Percentiles rank a stretch among this genome's conserved stretches.
phyloP scores from a whole-genome alignment of 2,888 invertebrate species.

The Alloplasta piceator region DNA sequence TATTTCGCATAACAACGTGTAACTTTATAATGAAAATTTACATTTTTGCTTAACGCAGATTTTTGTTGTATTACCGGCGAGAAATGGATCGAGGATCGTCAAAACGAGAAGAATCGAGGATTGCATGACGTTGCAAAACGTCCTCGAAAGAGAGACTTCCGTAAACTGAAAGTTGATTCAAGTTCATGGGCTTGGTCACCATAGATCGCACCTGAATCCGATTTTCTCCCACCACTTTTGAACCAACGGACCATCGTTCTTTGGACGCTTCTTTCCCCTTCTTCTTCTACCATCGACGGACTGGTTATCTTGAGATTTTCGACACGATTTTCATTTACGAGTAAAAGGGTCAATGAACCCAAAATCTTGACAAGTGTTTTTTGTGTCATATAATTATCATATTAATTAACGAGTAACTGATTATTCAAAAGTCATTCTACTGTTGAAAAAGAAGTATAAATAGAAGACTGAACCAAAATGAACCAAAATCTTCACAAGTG shows the following conservation, averaged over 20 bases:
- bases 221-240: constrained; percentile 54
- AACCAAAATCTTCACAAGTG: too few species aligned
- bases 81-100: constrained; percentile 30
- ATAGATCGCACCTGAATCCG: constrained; percentile 59
- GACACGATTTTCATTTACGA: background rate
- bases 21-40: background rate
- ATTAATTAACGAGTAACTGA: too few species aligned
- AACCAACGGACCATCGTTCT: constrained; percentile 28
- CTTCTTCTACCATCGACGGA: background rate
- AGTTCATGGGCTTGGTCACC: constrained; percentile 61
- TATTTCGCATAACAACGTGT: too few species aligned
- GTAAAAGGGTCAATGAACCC: constrained; percentile 18
- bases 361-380: background rate
- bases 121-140: constrained; percentile 63
- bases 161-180: constrained; percentile 70
- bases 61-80: constrained; percentile 61
- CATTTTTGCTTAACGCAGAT: background rate
- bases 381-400: too few species aligned
- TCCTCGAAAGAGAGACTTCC: constrained; percentile 63
- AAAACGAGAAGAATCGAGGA: constrained; percentile 46
- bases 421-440: too few species aligned
- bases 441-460: too few species aligned
- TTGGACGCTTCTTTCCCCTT: constrained; percentile 15
- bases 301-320: background rate
- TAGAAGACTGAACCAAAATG: too few species aligned